Base-by-base conservation (phyloP, 2,113 vertebrate species). In the Asarcornis scutulata region DNA sequence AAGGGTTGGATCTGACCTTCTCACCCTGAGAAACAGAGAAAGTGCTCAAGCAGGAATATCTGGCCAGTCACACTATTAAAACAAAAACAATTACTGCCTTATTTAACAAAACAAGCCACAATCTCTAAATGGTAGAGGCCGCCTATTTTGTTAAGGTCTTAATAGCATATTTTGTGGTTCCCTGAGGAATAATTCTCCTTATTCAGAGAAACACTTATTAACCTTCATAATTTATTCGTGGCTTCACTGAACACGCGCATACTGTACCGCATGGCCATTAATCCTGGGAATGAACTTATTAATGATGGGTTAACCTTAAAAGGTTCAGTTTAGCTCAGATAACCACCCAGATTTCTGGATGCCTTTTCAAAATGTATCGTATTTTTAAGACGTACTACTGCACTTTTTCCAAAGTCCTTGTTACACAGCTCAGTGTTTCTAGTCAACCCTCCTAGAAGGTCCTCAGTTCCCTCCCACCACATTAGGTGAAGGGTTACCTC, bases 41-140 rank as follows among this genome's bases (percentile, higher is more conserved):
- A 88, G 91, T 93, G 89, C 93, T 91, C 87, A 95, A 93, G 69
- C 69, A 95, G 62, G 95, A 88, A 93, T 96, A 96, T 75, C 75
- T 86, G 85, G 44, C 88, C 78, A 94, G 88, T 59, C 91, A 91
- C 74, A 90, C 92, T 67, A 74, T 89, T 95, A 96, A 97, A 94
- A 94, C 78, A 93, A 96, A 95, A 97, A 91, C 87, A 96, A 97
- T 86, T 97, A 84, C 95, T 94, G 94, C 92, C 94, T 92, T 89
- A 95, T 96, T 97, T 96, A 96, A 95, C 95, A 97, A 97, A 97
- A 95, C 86, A 96, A 95, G 77, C 95, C 95, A 94, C 88, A 97
- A 96, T 86, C 77, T 93, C 68, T 95, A 92, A 97, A 96, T 89
- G 81, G 97, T 96, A 91, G 88, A 93, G 89, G 71, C 73, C n/a